Evolutionary conservation across 2,113 vertebrate species (phyloP), one percentile per base, ranked within the genome.

Genomic region (Nycticorax nycticorax): DNA sequence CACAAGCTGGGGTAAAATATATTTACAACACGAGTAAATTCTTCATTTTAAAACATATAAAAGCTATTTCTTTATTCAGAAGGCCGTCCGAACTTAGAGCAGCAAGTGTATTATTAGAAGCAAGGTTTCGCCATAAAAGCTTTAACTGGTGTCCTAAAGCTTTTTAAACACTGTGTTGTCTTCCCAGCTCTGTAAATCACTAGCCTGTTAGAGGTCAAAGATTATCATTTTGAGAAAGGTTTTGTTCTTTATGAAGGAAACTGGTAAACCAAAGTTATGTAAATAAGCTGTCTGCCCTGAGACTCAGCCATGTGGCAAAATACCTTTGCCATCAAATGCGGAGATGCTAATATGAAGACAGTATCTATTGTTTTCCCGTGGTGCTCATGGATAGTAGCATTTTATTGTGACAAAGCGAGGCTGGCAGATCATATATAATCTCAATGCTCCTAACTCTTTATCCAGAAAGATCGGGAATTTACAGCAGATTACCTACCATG

Each of bases 121-220:
- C 6, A 69, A 90, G 79, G 28, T 88, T 94, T 81, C 71, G 43
- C 59, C 85, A 72, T 48, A 91, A 96, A 96, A 89, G 84, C 63
- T 89, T 96, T 97, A 97, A 97, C 88, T 92, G 28, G 28, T 45
- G 3, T 60, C 93, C 93, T 92, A 85, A 97, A 96, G 89, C 72
- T 82, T 97, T 86, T 90, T 91, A 96, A 97, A 90, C 91, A 89
- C 20, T 62, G 50, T 92, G 43, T 91, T 88, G 33, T 84, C 73
- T 96, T 79, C 96, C 66, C 32, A 57, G 76, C 66, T 88, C 60
- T 92, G 81, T 92, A 96, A 97, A 97, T 97, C 87, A 91, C 88
- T 75, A 57, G 74, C 53, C 81, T 95, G 92, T 67, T 66, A 84
- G 63, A 93, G 60, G 87, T 86, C 80, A 91, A 95, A 96, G 83